Evolutionary conservation across 2,888 invertebrate species (phyloP).

Genomic region (Caradrina clavipalpis): DNA sequence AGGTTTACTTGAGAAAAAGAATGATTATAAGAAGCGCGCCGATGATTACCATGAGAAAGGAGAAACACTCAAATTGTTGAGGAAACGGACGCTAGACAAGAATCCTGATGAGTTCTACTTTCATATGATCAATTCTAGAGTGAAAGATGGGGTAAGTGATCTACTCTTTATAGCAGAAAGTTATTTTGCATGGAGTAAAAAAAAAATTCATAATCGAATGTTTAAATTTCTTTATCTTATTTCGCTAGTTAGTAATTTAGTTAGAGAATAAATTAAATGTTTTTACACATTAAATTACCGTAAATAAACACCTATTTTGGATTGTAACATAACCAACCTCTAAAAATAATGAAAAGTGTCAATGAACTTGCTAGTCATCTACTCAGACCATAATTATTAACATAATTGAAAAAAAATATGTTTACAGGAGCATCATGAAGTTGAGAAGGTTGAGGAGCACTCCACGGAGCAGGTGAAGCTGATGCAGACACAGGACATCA

Average conservation of each 20-base stretch:
- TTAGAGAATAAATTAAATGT: too few relatives aligned
- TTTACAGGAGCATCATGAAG: constrained; percentile 92
- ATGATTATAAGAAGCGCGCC: constrained; percentile 95
- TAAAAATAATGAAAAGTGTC: not conserved
- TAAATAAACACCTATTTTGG: not conserved
- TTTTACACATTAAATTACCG: not conserved
- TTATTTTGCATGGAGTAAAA: not conserved
- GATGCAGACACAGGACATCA: constrained; percentile 97
- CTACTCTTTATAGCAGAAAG: not conserved
- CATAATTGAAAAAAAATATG: too few relatives aligned
- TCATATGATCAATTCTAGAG: constrained; percentile 98
- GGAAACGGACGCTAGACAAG: constrained; percentile 96
- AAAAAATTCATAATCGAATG: not conserved
- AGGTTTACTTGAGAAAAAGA: constrained; percentile 96
- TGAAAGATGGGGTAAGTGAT: constrained; percentile 89
- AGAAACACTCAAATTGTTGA: constrained; percentile 94
- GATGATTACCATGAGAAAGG: constrained; percentile 96
- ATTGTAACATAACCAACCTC: constrained; percentile 33
- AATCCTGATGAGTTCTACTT: constrained; percentile 99
- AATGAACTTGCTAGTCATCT: too few relatives aligned
- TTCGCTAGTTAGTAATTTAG: too few relatives aligned
- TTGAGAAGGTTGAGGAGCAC: constrained; percentile 93
- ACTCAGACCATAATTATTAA: too few relatives aligned
- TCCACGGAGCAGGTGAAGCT: constrained; percentile 96
- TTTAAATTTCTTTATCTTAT: not conserved